Evolutionary conservation across 2,113 vertebrate species (phyloP).

Genomic region (Macquaria ambigua): DNA sequence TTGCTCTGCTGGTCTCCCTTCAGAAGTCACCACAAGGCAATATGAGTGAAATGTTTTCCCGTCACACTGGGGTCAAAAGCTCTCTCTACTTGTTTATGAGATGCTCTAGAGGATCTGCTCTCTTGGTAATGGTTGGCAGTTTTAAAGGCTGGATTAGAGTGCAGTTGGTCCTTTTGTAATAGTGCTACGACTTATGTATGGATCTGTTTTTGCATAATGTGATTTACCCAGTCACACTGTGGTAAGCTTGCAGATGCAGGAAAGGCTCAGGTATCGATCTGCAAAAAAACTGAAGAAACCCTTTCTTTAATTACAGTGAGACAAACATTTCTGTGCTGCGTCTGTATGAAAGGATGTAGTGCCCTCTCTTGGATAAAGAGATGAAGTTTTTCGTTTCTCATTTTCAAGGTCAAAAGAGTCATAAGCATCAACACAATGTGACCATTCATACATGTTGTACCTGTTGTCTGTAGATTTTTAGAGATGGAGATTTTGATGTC

Average conservation of each 20-base stretch:
- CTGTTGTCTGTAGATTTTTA: not conserved
- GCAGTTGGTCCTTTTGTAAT: constrained; percentile 30
- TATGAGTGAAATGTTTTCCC: constrained; percentile 55
- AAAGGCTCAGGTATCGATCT: constrained; percentile 33
- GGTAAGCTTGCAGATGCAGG: constrained; percentile 22
- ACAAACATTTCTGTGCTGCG: not conserved
- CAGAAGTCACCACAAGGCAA: constrained; percentile 53
- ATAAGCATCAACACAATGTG: not conserved
- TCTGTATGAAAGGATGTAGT: constrained; percentile 5
- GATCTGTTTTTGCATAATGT: constrained; percentile 46
- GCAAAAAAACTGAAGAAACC: not conserved
- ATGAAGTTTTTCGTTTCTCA: not conserved
- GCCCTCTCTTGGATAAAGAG: constrained; percentile 42
- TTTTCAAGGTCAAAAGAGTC: constrained; percentile 23
- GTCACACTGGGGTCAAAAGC: constrained; percentile 49
- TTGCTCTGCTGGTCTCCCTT: constrained; percentile 48
- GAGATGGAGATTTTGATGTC: not conserved
- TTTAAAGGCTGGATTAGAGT: constrained; percentile 32
- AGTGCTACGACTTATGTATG: constrained; percentile 31
- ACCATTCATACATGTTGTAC: not conserved
- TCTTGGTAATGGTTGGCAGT: constrained; percentile 15
- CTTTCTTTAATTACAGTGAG: constrained; percentile 27
- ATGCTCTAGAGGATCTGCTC: constrained; percentile 21
- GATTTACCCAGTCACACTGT: constrained; percentile 34
- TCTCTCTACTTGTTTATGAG: constrained; percentile 39